Base-by-base conservation (phyloP, 2,113 vertebrate species). In the Prionailurus bengalensis region DNA sequence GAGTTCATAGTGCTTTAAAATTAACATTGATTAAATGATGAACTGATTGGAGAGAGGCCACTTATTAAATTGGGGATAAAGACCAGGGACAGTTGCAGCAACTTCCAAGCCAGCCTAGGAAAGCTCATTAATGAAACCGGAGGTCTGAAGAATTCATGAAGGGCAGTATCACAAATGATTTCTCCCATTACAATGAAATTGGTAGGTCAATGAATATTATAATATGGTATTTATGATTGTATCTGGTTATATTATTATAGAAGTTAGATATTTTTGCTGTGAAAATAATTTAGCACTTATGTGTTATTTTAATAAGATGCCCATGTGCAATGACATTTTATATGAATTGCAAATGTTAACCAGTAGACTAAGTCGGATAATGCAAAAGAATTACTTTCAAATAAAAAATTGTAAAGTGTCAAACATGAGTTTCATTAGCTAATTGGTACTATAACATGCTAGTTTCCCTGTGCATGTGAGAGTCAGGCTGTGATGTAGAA, bases 1-100 rank as follows among this genome's bases (percentile, higher is more conserved):
- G 95, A 97, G 95, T 98, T 98, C 97, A 96, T 51, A 98, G 81
- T 97, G 80, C 84, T 98, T 76, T 98, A 96, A 98, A 98, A 98
- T 99, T 98, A 98, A 91, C 97, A 97, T 97, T 98, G 97, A 99
- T 99, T 98, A 98, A 98, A 97, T 95, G 93, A 98, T 95, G 93
- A 98, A 93, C 90, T 98, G 95, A 97, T 89, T 96, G 65, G 87
- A 95, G 95, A 98, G 82, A 95, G 90, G 97, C 84, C 97, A 97
- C 96, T 98, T 98, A 96, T 2, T 96, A 98, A 95, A 95, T 95
- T 95, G 95, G 89, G 93, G 89, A 97, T 97, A 88, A 71, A 65
- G 61, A 76, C 1, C 7, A 0, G 71, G 33, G 31, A 11, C 12
- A 78, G 36, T 93, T 79, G 36, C 53, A 94, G 87, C 88, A 95